phyloP scores from a whole-genome alignment of 2,797 vertebrate species.

The Mallotus villosus region DNA sequence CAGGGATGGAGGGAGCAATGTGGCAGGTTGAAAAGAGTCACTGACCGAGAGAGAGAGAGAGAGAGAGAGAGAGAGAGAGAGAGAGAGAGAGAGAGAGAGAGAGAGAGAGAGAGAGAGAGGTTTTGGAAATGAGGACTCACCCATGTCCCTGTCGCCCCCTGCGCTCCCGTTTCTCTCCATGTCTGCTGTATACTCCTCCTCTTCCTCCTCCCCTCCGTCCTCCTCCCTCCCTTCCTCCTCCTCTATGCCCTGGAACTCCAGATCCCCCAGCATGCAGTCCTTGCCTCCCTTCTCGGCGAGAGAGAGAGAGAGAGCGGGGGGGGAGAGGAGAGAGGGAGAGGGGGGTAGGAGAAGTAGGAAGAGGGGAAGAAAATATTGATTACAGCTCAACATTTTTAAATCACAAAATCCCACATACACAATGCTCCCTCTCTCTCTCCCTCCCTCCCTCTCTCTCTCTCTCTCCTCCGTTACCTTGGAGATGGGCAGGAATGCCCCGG shows the following conservation, averaged over 20 bases:
- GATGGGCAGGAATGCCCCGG: constrained; percentile 86
- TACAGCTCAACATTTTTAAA: not conserved
- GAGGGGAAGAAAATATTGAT: not conserved
- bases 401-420: not conserved
- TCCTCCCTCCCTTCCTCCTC: constrained; percentile 79
- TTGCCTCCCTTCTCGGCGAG: constrained; percentile 83
- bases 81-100: not conserved
- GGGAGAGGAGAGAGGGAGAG: not conserved
- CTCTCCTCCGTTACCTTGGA: constrained; percentile 64
- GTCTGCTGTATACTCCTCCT: constrained; percentile 50
- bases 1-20: not conserved
- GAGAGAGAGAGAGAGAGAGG: too few species aligned
- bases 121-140: too few species aligned
- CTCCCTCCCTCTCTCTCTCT: not conserved
- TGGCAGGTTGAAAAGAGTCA: not conserved
- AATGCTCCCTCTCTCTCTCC: not conserved
- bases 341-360: not conserved
- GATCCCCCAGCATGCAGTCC: constrained; percentile 83
- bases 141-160: constrained; percentile 69
- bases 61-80: too few species aligned
- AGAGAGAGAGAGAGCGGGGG: not conserved
- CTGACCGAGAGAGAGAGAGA: not conserved
- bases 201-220: constrained; percentile 75
- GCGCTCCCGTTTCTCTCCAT: constrained; percentile 50
- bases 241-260: constrained; percentile 87